Conservation (phyloP, 1,140 invertebrate genomes). For the Mamestra configurata region DNA sequence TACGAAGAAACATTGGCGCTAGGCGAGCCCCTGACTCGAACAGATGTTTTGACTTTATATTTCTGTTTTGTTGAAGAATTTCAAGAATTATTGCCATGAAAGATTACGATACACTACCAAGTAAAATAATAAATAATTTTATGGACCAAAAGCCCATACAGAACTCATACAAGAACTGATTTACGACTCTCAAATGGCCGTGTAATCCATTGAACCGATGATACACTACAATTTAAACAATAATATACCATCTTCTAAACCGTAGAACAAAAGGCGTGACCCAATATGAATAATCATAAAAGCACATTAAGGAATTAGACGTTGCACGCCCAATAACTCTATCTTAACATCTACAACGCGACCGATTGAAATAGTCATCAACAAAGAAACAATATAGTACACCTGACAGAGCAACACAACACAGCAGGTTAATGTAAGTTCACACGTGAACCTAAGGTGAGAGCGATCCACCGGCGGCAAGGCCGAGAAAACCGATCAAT, state of each 20-base stretch:
- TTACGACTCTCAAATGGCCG: conserved; percentile 17
- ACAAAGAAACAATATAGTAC: conserved; percentile 66
- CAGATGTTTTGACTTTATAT: conserved; percentile 52
- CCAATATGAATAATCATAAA: conserved; percentile 76
- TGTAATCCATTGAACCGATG: conserved; percentile 16
- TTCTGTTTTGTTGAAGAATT: conserved; percentile 34
- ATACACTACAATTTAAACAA: conserved; percentile 42
- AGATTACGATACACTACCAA: conserved; percentile 3
- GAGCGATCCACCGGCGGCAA: conserved; percentile 86
- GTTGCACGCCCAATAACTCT: conserved; percentile 78
- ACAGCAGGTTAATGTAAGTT: conserved; percentile 85
- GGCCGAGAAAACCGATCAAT: conserved; percentile 74
- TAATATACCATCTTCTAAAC: conserved; percentile 37
- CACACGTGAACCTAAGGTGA: conserved; percentile 86
- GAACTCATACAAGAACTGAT: conserved; percentile 24
- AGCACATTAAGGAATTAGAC: conserved; percentile 79
- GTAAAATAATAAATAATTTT: conserved; percentile 23
- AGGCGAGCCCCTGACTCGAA: conserved; percentile 26
- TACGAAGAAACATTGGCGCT: conserved; percentile 53
- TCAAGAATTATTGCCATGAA: conserved; percentile 14
- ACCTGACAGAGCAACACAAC: conserved; percentile 79
- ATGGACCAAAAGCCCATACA: not conserved
- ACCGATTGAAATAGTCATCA: conserved; percentile 79
- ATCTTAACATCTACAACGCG: conserved; percentile 72
- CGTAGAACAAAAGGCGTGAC: conserved; percentile 75